Evolutionary conservation across 2,113 vertebrate species (phyloP).

Genomic region (Strigops habroptila): DNA sequence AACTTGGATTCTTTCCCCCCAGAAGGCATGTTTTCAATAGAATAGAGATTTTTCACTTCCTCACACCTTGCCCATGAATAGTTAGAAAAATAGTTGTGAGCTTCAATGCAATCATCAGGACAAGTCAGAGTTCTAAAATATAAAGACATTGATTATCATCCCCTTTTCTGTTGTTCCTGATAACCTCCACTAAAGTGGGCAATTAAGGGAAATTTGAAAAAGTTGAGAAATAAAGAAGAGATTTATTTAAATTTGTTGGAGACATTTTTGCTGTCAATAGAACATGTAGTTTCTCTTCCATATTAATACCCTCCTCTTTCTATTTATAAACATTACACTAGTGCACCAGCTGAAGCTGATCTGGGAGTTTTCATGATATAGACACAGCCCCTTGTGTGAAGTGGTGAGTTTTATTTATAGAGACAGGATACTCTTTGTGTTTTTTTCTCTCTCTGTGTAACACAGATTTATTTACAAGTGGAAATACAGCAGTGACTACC

Average conservation of each 20-base stretch:
- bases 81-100: not conserved
- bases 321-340: not conserved
- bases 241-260: not conserved
- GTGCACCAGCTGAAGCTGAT: slow-evolving; percentile 1
- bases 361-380: slow-evolving; percentile 30
- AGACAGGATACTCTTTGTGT: slow-evolving; percentile 68
- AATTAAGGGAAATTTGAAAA: not conserved
- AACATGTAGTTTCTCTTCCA: not conserved
- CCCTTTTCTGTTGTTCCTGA: not conserved
- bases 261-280: not conserved
- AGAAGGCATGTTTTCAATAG: not conserved
- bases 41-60: not conserved
- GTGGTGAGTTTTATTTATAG: slow-evolving; percentile 69
- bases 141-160: not conserved
- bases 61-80: not conserved
- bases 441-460: slow-evolving; percentile 61
- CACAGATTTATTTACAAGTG: slow-evolving; percentile 60
- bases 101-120: not conserved
- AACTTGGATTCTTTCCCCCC: not conserved
- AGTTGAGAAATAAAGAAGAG: not conserved
- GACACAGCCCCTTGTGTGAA: slow-evolving; percentile 17
- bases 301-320: not conserved
- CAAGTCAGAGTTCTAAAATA: not conserved
- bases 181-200: not conserved
- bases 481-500: slow-evolving; percentile 10